Evolutionary conservation across 2,888 invertebrate species (phyloP).

Genomic region (Lamellibrachia columna): DNA sequence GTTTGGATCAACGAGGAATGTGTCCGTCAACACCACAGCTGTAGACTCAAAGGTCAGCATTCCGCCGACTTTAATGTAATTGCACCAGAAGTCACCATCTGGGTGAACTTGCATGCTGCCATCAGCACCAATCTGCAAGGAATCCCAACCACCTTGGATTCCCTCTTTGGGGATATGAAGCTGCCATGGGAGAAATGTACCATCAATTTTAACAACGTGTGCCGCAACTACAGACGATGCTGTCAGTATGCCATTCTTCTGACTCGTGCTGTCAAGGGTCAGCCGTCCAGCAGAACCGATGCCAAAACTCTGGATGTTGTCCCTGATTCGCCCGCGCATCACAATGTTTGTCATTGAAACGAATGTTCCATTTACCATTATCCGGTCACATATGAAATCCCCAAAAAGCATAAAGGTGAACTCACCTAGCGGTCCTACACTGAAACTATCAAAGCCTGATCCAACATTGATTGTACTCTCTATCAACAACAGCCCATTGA

Average conservation of each 20-base stretch:
- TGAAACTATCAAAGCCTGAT: background rate
- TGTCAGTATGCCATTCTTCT: background rate
- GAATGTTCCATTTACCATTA: background rate
- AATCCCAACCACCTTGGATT: background rate
- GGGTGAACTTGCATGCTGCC: background rate
- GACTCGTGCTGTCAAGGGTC: background rate
- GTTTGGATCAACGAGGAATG: background rate
- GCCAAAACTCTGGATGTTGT: background rate
- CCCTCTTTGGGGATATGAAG: background rate
- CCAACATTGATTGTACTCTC: background rate
- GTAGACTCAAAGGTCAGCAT: no score
- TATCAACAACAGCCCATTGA: background rate
- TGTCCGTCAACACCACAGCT: background rate
- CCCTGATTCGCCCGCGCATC: background rate
- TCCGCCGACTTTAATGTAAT: background rate
- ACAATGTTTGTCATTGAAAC: background rate
- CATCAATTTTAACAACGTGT: constrained; percentile 6
- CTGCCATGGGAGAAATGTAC: constrained; percentile 14
- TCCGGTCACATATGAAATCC: background rate
- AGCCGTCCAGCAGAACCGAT: background rate
- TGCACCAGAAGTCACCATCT: background rate
- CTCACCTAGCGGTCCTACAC: background rate
- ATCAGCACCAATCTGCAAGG: background rate
- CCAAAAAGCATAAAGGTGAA: background rate
- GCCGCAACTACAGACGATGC: background rate